These are phyloP conservation scores for Elegia similella DNA, from an alignment of 2,888 invertebrate genomes.

Conservation along the genomic window DNA sequence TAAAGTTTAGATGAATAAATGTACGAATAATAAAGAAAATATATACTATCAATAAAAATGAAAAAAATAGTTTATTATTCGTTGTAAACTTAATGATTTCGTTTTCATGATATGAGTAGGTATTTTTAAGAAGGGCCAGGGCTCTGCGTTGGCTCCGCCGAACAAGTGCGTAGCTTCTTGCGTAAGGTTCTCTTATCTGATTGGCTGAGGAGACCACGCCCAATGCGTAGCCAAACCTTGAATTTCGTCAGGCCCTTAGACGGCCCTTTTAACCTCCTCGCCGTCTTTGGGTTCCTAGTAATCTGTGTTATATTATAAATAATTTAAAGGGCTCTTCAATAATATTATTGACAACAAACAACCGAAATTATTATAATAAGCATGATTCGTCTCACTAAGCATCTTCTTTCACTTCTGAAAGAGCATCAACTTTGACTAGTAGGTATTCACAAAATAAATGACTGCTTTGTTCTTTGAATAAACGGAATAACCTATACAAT, in stretches of 20 bases:
- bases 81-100: too few species aligned
- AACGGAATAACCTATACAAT: background rate
- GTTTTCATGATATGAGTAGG: background rate
- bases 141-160: slow-evolving; percentile 21
- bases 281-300: slow-evolving; percentile 67
- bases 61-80: too few species aligned
- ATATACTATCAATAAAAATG: too few species aligned
- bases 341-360: slow-evolving; percentile 54
- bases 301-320: slow-evolving; percentile 81
- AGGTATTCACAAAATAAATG: background rate
- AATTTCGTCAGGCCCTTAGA: slow-evolving; percentile 68
- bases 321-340: slow-evolving; percentile 77
- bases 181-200: slow-evolving; percentile 58
- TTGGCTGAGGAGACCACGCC: slow-evolving; percentile 74
- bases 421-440: background rate
- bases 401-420: background rate
- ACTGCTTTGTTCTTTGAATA: slow-evolving; percentile 14
- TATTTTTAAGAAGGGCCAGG: slow-evolving; percentile 41
- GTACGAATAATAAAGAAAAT: too few species aligned
- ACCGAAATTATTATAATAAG: slow-evolving; percentile 18
- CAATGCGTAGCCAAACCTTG: slow-evolving; percentile 74
- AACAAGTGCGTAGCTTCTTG: slow-evolving; percentile 60
- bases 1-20: too few species aligned
- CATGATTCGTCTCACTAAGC: background rate
- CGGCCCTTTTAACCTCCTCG: slow-evolving; percentile 68